Evolutionary conservation across 2,113 vertebrate species (phyloP).

Genomic region (Podilymbus podiceps): DNA sequence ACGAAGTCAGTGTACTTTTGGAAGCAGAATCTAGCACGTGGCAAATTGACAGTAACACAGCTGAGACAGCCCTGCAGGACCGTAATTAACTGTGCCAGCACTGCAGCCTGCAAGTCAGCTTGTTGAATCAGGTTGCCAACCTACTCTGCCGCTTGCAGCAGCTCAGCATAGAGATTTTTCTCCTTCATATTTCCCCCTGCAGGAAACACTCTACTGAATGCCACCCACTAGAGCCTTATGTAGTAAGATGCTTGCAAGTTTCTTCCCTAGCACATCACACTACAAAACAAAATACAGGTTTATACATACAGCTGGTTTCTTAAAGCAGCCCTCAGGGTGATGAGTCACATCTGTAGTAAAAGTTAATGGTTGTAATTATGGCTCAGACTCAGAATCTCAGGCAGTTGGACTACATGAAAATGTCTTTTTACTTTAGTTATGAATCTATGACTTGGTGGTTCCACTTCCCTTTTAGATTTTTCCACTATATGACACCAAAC

Average conservation of each 20-base stretch:
- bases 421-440: not conserved
- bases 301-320: not conserved
- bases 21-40: not conserved
- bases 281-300: not conserved
- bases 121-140: not conserved
- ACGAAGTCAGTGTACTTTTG: rapidly evolving
- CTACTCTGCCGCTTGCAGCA: not conserved
- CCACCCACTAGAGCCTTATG: not conserved
- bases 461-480: not conserved
- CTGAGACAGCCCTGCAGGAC: not conserved
- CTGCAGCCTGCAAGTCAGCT: not conserved
- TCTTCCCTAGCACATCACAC: not conserved
- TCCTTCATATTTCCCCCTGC: not conserved
- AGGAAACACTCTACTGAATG: not conserved
- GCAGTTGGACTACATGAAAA: slow-evolving; percentile 30
- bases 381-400: not conserved
- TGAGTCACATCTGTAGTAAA: not conserved
- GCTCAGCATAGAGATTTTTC: not conserved
- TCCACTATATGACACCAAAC: not conserved
- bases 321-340: not conserved
- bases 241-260: not conserved
- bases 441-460: not conserved
- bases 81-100: not conserved
- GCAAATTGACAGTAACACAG: not conserved
- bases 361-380: not conserved